These are phyloP conservation scores for Brachionus koreanus DNA, from an alignment of 1,140 invertebrate species.

Conservation along the genomic window DNA sequence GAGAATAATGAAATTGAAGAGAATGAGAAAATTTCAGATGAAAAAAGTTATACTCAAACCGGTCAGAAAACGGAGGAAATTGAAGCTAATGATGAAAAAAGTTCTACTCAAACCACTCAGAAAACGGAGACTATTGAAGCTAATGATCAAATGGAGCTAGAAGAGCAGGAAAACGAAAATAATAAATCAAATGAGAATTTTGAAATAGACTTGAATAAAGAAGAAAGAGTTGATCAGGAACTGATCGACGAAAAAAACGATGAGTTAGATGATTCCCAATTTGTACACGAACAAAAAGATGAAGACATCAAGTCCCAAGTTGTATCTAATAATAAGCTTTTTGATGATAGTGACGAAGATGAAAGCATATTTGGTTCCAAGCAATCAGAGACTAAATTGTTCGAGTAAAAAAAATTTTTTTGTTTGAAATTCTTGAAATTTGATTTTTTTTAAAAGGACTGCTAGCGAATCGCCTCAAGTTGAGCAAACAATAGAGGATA, in stretches of 20 bases:
- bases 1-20: background rate
- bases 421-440: background rate
- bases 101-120: background rate
- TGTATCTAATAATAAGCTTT: background rate
- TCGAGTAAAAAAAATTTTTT: background rate
- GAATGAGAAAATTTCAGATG: background rate
- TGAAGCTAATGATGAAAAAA: background rate
- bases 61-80: background rate
- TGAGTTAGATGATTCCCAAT: conserved; percentile 28
- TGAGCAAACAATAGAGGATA: background rate
- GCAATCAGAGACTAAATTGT: background rate
- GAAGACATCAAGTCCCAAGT: background rate
- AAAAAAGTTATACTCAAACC: background rate
- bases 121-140: background rate
- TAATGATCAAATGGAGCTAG: background rate
- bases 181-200: background rate
- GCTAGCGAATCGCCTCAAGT: conserved; percentile 7
- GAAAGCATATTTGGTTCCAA: background rate
- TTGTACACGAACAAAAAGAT: background rate
- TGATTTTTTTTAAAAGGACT: background rate
- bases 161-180: background rate
- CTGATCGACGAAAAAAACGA: conserved; percentile 43
- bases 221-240: conserved; percentile 4
- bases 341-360: background rate
- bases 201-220: background rate